A percentile compares a stretch with the other conserved stretches of the same genome.
Evolutionary conservation across 92 coral and sea anemone genomes (phyloP).

Genomic region (Virgularia gustaviana): DNA sequence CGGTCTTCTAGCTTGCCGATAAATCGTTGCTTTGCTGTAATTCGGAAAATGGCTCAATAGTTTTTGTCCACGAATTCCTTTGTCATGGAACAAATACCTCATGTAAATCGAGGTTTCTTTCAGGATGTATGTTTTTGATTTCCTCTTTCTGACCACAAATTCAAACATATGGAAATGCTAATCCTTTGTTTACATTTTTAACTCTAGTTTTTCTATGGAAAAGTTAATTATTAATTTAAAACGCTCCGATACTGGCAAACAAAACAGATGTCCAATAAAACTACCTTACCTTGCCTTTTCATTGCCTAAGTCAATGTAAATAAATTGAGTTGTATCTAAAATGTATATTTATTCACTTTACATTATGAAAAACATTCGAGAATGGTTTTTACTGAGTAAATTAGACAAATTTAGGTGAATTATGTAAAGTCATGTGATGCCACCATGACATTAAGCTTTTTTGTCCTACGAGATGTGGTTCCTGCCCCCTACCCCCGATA

Average conservation of each 20-base stretch:
- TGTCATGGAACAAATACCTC: slow-evolving; percentile 4
- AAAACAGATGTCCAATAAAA: background rate
- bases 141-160: background rate
- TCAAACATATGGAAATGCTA: background rate
- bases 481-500: too few species aligned
- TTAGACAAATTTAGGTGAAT: too few species aligned
- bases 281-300: too few species aligned
- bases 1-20: background rate
- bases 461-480: too few species aligned
- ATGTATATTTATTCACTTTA: too few species aligned
- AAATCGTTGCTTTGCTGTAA: slow-evolving; percentile 8
- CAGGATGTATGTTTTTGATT: background rate
- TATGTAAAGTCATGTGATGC: too few species aligned
- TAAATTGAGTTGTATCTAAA: too few species aligned
- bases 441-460: too few species aligned
- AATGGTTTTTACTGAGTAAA: too few species aligned
- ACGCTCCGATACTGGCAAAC: background rate
- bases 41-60: background rate
- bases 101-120: slow-evolving; percentile 6
- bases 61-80: background rate
- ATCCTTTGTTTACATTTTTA: background rate
- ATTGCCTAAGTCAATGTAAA: too few species aligned
- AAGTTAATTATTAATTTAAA: background rate
- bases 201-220: background rate
- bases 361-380: too few species aligned